A percentile compares a stretch with the other conserved stretches of the same genome.
Conservation (phyloP, 2,113 vertebrate species). For the Cyanistes caeruleus region DNA sequence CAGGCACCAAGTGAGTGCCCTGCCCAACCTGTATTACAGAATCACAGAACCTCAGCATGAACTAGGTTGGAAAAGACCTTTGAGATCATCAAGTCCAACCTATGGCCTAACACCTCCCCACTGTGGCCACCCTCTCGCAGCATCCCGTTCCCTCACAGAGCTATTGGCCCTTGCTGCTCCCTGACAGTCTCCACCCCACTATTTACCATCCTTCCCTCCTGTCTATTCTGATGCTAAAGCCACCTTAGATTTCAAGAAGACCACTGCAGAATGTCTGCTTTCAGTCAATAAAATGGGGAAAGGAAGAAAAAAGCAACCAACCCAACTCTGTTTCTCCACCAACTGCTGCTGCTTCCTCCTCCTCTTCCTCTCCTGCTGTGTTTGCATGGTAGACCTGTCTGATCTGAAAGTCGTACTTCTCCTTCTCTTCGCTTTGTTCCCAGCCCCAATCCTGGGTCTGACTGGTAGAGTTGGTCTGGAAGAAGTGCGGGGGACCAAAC, state of each 20-base stretch:
- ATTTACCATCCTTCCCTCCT: neutral
- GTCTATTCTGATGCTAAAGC: neutral
- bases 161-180: neutral
- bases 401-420: slow-evolving; percentile 45
- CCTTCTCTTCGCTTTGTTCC: slow-evolving; percentile 45
- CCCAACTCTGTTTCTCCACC: slow-evolving; percentile 52
- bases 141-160: neutral
- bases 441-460: slow-evolving; percentile 14
- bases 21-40: neutral
- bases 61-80: neutral
- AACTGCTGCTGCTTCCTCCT: slow-evolving; percentile 1
- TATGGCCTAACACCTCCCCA: neutral
- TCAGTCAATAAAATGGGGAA: neutral
- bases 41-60: neutral
- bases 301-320: slow-evolving; percentile 42
- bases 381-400: slow-evolving; percentile 34
- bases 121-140: neutral
- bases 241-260: neutral
- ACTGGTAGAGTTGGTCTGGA: slow-evolving; percentile 47
- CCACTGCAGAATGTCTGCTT: neutral
- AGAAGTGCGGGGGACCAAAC: neutral
- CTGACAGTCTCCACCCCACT: neutral
- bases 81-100: neutral
- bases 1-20: accelerated
- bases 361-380: slow-evolving; percentile 5